Evolutionary conservation across 35 echinoderm and acorn worm species (phyloP).

Genomic region (Stichopus chloronotus): DNA sequence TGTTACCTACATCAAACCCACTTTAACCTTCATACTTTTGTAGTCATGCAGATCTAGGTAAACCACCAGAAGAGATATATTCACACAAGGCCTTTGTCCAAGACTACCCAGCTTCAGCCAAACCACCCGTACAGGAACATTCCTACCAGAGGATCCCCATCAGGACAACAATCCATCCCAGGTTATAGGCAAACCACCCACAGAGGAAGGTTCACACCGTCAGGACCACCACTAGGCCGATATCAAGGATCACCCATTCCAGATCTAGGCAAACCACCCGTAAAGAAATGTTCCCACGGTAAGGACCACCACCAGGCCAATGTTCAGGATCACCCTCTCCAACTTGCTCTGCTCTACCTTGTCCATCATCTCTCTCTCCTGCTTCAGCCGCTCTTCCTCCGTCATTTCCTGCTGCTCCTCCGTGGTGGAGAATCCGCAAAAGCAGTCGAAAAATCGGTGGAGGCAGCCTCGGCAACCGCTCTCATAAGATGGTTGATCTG

Average conservation of each 20-base stretch:
- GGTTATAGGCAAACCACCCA: conserved; percentile 60
- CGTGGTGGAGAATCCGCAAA: conserved; percentile 82
- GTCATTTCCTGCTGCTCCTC: conserved; percentile 43
- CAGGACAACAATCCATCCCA: too few species aligned
- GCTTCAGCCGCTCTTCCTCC: neutral
- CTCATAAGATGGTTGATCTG: conserved; percentile 41
- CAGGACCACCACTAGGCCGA: conserved; percentile 64
- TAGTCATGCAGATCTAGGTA: too few species aligned
- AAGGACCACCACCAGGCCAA: conserved; percentile 64
- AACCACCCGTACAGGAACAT: too few species aligned
- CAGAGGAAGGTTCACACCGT: conserved; percentile 70
- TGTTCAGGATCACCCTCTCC: conserved; percentile 77
- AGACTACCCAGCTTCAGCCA: too few species aligned
- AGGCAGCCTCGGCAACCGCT: neutral
- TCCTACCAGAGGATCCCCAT: too few species aligned
- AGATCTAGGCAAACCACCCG: conserved; percentile 62
- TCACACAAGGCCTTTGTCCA: too few species aligned
- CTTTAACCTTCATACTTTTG: too few species aligned
- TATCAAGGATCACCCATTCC: neutral
- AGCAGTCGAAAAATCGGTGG: conserved; percentile 75
- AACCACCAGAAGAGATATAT: too few species aligned
- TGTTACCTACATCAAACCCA: too few species aligned
- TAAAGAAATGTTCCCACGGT: conserved; percentile 72
- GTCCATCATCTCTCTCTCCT: conserved; percentile 58
- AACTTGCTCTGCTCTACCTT: conserved; percentile 70